Conservation (phyloP, 2,113 vertebrate species). For the Cyanoramphus novaezelandiae region DNA sequence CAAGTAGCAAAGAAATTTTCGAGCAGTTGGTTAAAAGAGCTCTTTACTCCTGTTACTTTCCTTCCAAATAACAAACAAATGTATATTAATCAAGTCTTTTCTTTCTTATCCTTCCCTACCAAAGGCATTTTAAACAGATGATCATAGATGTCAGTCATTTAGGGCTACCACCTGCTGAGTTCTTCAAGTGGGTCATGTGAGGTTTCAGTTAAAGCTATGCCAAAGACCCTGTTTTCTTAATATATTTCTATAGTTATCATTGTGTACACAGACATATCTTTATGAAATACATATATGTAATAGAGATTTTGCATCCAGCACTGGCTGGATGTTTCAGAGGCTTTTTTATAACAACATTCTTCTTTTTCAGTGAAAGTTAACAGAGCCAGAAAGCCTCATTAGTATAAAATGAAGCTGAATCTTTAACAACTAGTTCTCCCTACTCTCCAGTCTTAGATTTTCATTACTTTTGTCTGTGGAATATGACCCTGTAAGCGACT, state of each 20-base stretch:
- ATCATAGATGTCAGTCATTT: not conserved
- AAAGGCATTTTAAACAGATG: slow-evolving; percentile 8
- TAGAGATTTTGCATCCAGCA: not conserved
- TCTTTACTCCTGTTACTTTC: not conserved
- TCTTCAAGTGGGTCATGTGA: not conserved
- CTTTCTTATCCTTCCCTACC: not conserved
- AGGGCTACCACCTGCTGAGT: not conserved
- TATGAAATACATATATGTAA: not conserved
- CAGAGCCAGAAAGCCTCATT: not conserved
- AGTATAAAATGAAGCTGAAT: not conserved
- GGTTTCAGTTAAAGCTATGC: not conserved
- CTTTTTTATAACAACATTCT: not conserved
- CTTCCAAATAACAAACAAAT: not conserved
- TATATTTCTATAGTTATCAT: not conserved
- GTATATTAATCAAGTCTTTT: not conserved
- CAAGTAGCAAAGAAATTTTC: not conserved
- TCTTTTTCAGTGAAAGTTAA: not conserved
- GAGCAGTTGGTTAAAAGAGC: not conserved
- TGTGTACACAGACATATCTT: not conserved
- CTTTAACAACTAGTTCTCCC: not conserved
- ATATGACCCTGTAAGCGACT: not conserved
- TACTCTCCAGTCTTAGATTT: not conserved
- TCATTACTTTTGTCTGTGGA: not conserved
- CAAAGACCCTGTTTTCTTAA: not conserved
- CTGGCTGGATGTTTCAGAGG: not conserved